phyloP scores from a whole-genome alignment of 1,140 invertebrate species.

The Coelopa frigida region DNA sequence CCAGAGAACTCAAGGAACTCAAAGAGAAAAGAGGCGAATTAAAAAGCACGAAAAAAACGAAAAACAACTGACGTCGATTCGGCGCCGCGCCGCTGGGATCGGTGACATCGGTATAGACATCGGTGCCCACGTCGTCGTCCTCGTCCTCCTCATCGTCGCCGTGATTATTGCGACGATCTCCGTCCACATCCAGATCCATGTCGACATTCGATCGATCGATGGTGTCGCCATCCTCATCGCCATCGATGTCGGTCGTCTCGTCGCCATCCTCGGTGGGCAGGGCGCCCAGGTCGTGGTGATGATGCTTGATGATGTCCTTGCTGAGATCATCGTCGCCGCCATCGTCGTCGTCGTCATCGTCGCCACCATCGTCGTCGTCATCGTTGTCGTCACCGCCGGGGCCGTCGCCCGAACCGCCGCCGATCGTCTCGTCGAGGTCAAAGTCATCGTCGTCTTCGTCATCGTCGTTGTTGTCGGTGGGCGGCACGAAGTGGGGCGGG shows the following conservation, averaged over 20 bases:
- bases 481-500: not conserved
- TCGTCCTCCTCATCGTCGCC: slow-evolving; percentile 3
- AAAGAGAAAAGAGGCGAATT: slow-evolving; percentile 5
- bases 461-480: slow-evolving; percentile 14
- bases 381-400: slow-evolving; percentile 21
- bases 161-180: not conserved
- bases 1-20: too few relatives aligned
- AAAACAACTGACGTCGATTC: slow-evolving; percentile 17
- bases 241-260: not conserved
- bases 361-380: slow-evolving; percentile 16
- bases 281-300: slow-evolving; percentile 1
- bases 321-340: slow-evolving; percentile 7
- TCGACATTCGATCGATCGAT: slow-evolving; percentile 1
- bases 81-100: not conserved
- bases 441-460: slow-evolving; percentile 22
- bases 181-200: not conserved
- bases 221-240: not conserved
- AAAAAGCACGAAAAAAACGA: slow-evolving; percentile 12
- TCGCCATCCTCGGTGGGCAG: not conserved
- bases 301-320: slow-evolving; percentile 9
- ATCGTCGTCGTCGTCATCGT: slow-evolving; percentile 14
- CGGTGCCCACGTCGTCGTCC: slow-evolving; percentile 2
- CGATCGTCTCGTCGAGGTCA: slow-evolving; percentile 1
- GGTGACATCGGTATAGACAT: slow-evolving; percentile 11
- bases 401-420: slow-evolving; percentile 16